A percentile compares a stretch with the other conserved stretches of the same genome.
Conservation (phyloP, 2,888 invertebrate genomes). For the Psylliodes chrysocephalus region DNA sequence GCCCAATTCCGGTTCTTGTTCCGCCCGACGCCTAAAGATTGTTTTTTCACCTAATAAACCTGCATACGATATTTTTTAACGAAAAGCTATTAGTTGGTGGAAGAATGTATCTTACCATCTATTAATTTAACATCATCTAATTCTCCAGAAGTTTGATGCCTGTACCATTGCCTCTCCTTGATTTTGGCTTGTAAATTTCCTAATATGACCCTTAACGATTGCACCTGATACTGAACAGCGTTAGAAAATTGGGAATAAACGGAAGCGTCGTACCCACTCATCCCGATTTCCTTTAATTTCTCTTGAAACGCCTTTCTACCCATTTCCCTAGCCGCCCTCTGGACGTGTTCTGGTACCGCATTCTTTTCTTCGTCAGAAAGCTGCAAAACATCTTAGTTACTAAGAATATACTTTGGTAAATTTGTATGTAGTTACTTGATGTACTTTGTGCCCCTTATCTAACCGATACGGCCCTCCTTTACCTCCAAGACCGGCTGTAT, state of each 20-base stretch:
- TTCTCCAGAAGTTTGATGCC: conserved; percentile 95
- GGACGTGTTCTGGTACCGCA: conserved; percentile 88
- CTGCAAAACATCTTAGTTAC: too few species aligned
- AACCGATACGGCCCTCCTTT: conserved; percentile 95
- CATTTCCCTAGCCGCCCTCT: conserved; percentile 92
- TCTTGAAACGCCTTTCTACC: conserved; percentile 88
- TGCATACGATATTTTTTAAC: too few species aligned
- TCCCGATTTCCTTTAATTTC: conserved; percentile 88
- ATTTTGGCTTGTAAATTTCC: conserved; percentile 91
- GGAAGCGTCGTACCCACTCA: conserved; percentile 93
- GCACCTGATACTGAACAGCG: conserved; percentile 84
- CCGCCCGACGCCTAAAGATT: conserved; percentile 86
- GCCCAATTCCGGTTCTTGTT: conserved; percentile 89
- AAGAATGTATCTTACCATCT: conserved; percentile 75
- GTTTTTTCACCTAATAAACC: conserved; percentile 91
- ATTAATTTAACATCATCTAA: conserved; percentile 94
- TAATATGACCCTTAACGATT: conserved; percentile 85
- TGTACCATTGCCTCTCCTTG: conserved; percentile 92
- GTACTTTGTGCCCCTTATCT: conserved; percentile 92
- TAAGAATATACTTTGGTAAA: too few species aligned
- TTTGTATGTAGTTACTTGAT: too few species aligned
- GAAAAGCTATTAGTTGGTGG: too few species aligned
- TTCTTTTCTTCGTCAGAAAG: conserved; percentile 90
- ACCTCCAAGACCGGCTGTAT: conserved; percentile 95
- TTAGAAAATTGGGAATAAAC: conserved; percentile 85